Conservation (phyloP, 2,797 vertebrate species). For the Lophius americanus region DNA sequence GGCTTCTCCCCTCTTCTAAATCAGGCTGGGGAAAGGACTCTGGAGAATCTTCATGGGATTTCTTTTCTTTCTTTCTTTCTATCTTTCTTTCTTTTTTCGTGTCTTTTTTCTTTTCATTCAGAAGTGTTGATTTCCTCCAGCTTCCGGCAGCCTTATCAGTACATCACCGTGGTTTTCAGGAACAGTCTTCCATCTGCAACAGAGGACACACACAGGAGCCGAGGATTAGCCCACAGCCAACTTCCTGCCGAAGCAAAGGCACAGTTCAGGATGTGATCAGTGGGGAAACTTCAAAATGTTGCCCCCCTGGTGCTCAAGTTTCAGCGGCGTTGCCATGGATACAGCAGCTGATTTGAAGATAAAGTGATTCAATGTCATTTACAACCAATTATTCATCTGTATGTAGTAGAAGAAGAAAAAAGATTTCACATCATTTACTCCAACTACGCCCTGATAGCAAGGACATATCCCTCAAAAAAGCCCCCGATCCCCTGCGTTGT, state of each 20-base stretch:
- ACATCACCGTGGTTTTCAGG: constrained; percentile 99
- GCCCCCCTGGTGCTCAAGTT: constrained; percentile 55
- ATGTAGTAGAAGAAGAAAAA: no score
- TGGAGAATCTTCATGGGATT: constrained; percentile 82
- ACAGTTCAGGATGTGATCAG: constrained; percentile 58
- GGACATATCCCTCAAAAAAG: no score
- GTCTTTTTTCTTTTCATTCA: constrained; percentile 63
- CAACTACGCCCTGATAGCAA: no score
- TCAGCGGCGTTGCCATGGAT: constrained; percentile 36
- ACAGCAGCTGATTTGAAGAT: constrained; percentile 31
- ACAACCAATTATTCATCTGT: constrained; percentile 6
- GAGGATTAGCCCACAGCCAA: constrained; percentile 67
- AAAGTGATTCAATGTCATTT: constrained; percentile 51
- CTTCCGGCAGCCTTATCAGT: constrained; percentile 84
- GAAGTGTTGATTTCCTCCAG: constrained; percentile 76
- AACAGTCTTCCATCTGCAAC: constrained; percentile 98
- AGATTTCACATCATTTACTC: no score
- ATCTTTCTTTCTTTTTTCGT: constrained; percentile 60
- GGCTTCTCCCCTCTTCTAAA: constrained; percentile 81
- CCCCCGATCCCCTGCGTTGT: no score
- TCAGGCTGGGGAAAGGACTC: constrained; percentile 79
- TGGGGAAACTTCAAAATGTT: constrained; percentile 62
- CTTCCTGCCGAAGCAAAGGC: constrained; percentile 57
- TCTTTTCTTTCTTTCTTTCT: constrained; percentile 70
- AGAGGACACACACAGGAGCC: constrained; percentile 67